These are phyloP conservation scores for Cochlearius cochlearius DNA, from an alignment of 2,113 vertebrate genomes.

Conservation along the genomic window DNA sequence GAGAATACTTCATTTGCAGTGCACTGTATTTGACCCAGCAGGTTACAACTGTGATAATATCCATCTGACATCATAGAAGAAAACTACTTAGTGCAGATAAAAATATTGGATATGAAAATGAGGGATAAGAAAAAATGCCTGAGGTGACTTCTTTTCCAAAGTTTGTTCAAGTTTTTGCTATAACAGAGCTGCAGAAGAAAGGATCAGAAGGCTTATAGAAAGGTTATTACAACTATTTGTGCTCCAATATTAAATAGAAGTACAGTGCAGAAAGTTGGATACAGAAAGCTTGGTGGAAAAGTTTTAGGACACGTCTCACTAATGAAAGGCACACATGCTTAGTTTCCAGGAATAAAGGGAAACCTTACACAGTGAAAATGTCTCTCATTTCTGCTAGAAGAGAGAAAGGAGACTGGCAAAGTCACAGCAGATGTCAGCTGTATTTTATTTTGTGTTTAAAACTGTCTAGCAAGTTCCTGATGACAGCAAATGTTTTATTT, in stretches of 20 bases:
- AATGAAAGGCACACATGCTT: neutral
- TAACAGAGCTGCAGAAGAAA: neutral
- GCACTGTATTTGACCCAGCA: neutral
- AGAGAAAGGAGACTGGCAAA: neutral
- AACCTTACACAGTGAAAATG: neutral
- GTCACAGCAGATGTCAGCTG: neutral
- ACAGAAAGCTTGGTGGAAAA: neutral
- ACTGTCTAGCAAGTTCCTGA: neutral
- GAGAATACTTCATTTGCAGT: neutral
- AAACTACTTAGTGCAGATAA: neutral
- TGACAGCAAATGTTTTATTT: neutral
- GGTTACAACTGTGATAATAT: neutral
- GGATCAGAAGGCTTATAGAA: neutral
- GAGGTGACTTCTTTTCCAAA: neutral
- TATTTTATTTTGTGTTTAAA: neutral
- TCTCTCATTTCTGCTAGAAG: neutral
- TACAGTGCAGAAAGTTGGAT: neutral
- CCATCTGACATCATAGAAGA: neutral
- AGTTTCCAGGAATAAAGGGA: neutral
- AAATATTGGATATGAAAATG: neutral
- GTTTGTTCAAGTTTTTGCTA: neutral
- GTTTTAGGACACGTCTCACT: neutral
- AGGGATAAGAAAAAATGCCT: neutral
- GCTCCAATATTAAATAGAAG: neutral
- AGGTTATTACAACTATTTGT: neutral